These are phyloP conservation scores for Oncorhynchus keta DNA, from an alignment of 2,113 vertebrate species.

Conservation along the genomic window DNA sequence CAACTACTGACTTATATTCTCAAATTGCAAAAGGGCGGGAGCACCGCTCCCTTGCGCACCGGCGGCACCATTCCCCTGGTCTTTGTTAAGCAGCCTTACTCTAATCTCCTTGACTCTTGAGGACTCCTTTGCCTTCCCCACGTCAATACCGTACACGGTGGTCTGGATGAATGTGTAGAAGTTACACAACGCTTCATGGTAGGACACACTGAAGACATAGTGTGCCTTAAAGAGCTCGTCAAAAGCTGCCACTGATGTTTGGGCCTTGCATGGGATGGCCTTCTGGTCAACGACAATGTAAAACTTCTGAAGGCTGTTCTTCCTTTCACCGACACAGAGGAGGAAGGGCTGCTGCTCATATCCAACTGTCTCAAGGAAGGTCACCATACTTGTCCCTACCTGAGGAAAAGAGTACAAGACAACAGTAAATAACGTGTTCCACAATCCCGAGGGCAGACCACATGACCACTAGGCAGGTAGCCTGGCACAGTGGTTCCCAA, in stretches of 20 bases:
- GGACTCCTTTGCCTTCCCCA: background rate
- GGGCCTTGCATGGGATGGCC: conserved; percentile 6
- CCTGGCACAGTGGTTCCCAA: too few relatives aligned
- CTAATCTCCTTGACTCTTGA: background rate
- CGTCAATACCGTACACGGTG: background rate
- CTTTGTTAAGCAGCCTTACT: conserved; percentile 6
- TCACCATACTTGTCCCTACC: background rate
- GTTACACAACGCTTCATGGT: background rate
- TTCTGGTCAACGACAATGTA: conserved; percentile 19
- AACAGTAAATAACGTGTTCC: too few relatives aligned
- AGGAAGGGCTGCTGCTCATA: background rate
- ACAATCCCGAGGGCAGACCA: too few relatives aligned
- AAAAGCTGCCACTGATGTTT: conserved; percentile 16
- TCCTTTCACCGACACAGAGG: conserved; percentile 1
- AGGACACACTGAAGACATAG: background rate
- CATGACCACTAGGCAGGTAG: too few relatives aligned
- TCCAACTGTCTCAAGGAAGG: background rate
- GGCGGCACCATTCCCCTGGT: too few relatives aligned
- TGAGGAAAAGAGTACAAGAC: background rate
- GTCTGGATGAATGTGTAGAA: conserved; percentile 3
- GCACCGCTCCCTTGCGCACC: too few relatives aligned
- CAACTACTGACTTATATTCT: background rate
- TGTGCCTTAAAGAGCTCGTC: conserved; percentile 26
- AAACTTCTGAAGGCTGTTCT: conserved; percentile 4
- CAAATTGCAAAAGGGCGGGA: too few relatives aligned